Conservation (phyloP, 2,113 vertebrate genomes). For the Pelecanoides urinatrix region DNA sequence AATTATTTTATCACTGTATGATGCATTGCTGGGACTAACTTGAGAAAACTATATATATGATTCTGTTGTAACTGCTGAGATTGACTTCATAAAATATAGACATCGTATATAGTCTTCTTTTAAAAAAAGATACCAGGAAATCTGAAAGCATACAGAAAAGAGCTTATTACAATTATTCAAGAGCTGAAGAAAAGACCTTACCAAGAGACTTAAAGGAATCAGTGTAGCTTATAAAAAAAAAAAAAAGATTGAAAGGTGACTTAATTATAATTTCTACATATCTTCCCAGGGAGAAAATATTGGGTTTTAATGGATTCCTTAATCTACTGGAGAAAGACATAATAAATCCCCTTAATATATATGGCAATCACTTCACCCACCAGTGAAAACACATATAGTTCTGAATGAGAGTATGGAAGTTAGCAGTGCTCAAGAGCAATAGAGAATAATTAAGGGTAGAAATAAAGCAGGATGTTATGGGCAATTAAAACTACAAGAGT, state of each 20-base stretch:
- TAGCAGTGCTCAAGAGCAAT: not conserved
- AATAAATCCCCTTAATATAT: constrained; percentile 6
- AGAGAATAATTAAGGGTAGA: not conserved
- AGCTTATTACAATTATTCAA: not conserved
- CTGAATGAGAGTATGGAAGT: not conserved
- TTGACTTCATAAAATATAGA: not conserved
- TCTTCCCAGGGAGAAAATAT: not conserved
- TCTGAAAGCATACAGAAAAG: not conserved
- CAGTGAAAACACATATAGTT: not conserved
- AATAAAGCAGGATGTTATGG: constrained; percentile 4
- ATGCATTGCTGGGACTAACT: not conserved
- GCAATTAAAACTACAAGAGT: not conserved
- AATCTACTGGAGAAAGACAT: not conserved
- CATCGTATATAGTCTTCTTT: not conserved
- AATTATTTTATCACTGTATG: not conserved
- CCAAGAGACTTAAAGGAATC: not conserved
- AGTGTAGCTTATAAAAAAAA: not conserved
- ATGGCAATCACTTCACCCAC: not conserved
- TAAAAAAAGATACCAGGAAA: not conserved
- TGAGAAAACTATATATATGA: not conserved
- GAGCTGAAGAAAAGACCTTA: not conserved
- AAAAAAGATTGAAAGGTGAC: not conserved
- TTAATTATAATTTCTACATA: not conserved
- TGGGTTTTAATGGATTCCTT: not conserved
- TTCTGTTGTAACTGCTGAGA: not conserved